phyloP scores from a whole-genome alignment of 2,113 vertebrate genomes.

The Brachyistius frenatus region DNA sequence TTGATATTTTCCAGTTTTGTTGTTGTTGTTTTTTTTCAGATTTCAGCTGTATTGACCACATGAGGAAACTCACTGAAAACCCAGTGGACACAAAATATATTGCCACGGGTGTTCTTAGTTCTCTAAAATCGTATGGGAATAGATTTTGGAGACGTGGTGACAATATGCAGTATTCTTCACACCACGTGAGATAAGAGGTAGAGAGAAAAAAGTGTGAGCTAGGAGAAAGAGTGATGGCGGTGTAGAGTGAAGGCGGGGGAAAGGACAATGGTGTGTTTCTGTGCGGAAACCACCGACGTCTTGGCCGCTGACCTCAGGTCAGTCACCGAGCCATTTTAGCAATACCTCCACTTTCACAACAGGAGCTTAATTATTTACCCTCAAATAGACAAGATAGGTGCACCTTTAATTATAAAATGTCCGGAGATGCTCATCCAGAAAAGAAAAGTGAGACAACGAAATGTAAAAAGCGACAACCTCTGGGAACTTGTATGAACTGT shows the following conservation, averaged over 20 bases:
- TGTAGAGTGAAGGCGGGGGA: conserved; percentile 41
- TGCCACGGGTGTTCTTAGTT: background rate
- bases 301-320: background rate
- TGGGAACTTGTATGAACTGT: no score
- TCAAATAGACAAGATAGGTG: no score
- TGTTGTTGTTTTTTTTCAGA: background rate
- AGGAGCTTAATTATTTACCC: conserved; percentile 17
- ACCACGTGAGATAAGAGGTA: background rate
- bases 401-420: conserved; percentile 6
- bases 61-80: background rate
- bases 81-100: no score
- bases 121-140: background rate
- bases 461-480: background rate
- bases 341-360: background rate
- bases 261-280: conserved; percentile 2
- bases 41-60: background rate
- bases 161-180: background rate
- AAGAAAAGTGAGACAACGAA: background rate
- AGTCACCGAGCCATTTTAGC: background rate
- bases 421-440: background rate
- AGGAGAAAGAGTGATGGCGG: background rate
- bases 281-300: background rate
- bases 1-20: no score
- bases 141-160: background rate
- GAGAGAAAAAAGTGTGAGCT: background rate